Percentiles rank a stretch among this genome's conserved stretches.
phyloP scores from a whole-genome alignment of 2,113 vertebrate genomes.

The Vombatus ursinus region DNA sequence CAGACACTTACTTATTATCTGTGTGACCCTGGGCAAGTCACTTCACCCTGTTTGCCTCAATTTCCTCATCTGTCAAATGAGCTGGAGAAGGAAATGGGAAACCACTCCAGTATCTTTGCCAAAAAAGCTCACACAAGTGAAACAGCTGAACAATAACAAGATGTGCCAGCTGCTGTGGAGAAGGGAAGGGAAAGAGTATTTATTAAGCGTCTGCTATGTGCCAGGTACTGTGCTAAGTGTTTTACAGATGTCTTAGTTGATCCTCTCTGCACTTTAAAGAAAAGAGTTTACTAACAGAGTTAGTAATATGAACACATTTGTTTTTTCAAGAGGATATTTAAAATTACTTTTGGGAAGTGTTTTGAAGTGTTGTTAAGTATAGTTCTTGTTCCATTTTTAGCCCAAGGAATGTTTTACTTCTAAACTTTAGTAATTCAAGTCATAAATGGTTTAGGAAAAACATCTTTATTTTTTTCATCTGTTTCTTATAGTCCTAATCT shows the following conservation, averaged over 20 bases:
- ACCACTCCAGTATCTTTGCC: background rate
- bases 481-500: background rate
- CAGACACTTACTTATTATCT: background rate
- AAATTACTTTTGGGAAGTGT: background rate
- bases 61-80: background rate
- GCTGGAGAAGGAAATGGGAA: background rate
- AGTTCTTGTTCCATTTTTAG: background rate
- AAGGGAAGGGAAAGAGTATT: background rate
- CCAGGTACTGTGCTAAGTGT: background rate
- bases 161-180: background rate
- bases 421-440: background rate
- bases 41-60: background rate
- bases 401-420: background rate
- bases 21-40: background rate
- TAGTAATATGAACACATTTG: background rate
- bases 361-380: background rate
- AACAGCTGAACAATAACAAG: background rate
- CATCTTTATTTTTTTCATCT: background rate
- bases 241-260: background rate
- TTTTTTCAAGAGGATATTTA: background rate
- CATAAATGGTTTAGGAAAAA: background rate
- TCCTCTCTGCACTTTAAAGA: background rate
- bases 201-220: background rate
- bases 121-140: background rate
- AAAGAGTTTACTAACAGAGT: background rate